Conservation (phyloP, 2,888 invertebrate genomes). For the Dryomyza anilis region DNA sequence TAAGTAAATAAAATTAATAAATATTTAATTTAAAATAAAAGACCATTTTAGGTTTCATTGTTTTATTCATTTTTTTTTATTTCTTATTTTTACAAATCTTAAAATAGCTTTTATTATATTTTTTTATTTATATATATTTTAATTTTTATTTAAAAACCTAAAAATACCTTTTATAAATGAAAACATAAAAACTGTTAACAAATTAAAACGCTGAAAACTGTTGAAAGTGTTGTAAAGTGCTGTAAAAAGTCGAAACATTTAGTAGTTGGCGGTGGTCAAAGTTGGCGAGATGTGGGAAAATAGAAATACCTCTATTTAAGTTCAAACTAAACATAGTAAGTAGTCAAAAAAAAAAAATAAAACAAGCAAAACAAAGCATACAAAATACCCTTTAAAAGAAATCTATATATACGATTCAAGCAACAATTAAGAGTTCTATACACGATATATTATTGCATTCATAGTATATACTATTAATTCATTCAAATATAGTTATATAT, state of each 20-base stretch:
- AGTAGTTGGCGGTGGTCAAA: conserved; percentile 13
- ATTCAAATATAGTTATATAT: conserved; percentile 18
- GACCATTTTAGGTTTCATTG: not conserved
- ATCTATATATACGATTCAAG: no score
- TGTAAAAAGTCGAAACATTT: not conserved
- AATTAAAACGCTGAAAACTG: conserved; percentile 24
- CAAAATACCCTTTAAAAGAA: no score
- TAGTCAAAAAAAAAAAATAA: conserved; percentile 34
- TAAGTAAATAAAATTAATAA: not conserved
- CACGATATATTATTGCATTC: conserved; percentile 5
- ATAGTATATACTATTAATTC: conserved; percentile 15
- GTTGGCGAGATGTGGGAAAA: conserved; percentile 56
- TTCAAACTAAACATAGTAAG: conserved; percentile 51
- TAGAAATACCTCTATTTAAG: conserved; percentile 63
- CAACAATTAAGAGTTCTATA: conserved; percentile 5
- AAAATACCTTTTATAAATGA: not conserved
- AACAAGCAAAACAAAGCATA: no score
- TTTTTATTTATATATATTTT: not conserved
- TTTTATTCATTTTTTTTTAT: not conserved
- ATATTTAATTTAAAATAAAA: not conserved
- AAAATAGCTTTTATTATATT: not conserved
- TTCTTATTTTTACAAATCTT: not conserved
- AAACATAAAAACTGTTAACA: conserved; percentile 9
- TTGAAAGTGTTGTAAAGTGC: not conserved
- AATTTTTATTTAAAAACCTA: no score